Conservation (phyloP, 2,113 vertebrate genomes). For the Hemiscyllium ocellatum region DNA sequence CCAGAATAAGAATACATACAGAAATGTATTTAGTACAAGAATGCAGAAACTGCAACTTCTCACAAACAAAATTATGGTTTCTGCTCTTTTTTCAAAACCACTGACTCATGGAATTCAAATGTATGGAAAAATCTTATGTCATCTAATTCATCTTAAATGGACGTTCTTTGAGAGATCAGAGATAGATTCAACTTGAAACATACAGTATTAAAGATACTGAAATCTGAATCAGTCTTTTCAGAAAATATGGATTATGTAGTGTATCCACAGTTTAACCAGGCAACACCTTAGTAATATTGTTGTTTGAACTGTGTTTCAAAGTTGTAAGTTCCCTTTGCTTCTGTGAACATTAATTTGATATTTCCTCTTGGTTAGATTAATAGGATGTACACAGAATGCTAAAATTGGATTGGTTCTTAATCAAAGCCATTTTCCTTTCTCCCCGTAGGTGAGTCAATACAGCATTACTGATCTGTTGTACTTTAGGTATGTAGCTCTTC, state of each 20-base stretch:
- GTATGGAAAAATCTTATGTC: constrained; percentile 25
- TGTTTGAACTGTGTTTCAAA: constrained; percentile 7
- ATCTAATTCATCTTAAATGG: neutral
- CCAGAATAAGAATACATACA: constrained; percentile 8
- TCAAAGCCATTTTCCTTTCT: constrained; percentile 22
- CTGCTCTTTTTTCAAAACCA: neutral
- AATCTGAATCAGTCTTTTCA: constrained; percentile 13
- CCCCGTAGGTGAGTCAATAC: neutral
- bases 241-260: neutral
- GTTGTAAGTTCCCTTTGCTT: neutral
- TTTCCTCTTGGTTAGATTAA: neutral
- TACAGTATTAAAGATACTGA: neutral
- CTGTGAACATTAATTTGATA: neutral
- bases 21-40: constrained; percentile 2
- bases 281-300: neutral
- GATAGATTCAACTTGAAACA: constrained; percentile 31
- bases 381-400: constrained; percentile 6
- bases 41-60: neutral
- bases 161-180: neutral
- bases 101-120: constrained; percentile 10
- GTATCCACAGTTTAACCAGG: constrained; percentile 25
- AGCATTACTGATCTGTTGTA: neutral
- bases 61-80: neutral
- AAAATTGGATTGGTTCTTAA: neutral
- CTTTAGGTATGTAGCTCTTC: neutral